These are phyloP conservation scores for Salticus scenicus DNA, from an alignment of 2,888 invertebrate species.

Conservation along the genomic window DNA sequence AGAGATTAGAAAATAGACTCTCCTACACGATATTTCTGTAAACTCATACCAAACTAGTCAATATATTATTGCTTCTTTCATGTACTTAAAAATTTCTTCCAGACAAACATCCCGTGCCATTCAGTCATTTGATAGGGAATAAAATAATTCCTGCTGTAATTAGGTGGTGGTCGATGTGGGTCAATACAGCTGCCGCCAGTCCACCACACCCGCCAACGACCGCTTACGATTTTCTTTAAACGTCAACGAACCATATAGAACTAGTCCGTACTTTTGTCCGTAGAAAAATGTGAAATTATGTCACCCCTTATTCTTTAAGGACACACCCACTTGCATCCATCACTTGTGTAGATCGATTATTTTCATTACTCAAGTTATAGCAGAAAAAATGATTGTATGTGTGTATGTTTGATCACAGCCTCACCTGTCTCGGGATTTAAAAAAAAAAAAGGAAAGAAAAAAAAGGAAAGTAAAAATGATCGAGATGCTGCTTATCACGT, in stretches of 20 bases:
- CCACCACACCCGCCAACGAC: neutral
- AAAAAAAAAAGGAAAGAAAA: neutral
- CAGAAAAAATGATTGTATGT: neutral
- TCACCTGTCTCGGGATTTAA: conserved; percentile 1
- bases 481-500: neutral
- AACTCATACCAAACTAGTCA: too few species aligned
- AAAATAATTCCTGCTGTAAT: conserved; percentile 6
- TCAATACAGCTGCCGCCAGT: conserved; percentile 12
- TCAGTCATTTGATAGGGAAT: neutral
- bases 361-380: conserved; percentile 19
- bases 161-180: conserved; percentile 13
- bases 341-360: conserved; percentile 21
- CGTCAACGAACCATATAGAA: conserved; percentile 16
- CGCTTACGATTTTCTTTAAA: conserved; percentile 14
- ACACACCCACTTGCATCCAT: conserved; percentile 25
- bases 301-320: conserved; percentile 2
- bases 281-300: conserved; percentile 42
- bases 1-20: too few species aligned
- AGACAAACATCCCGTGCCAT: conserved; percentile 24
- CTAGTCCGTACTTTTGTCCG: neutral
- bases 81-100: too few species aligned
- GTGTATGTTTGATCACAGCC: neutral
- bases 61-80: too few species aligned
- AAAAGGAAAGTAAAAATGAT: neutral
- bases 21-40: too few species aligned